These are phyloP conservation scores for Heterotis niloticus DNA, from an alignment of 2,113 vertebrate species.

Conservation along the genomic window DNA sequence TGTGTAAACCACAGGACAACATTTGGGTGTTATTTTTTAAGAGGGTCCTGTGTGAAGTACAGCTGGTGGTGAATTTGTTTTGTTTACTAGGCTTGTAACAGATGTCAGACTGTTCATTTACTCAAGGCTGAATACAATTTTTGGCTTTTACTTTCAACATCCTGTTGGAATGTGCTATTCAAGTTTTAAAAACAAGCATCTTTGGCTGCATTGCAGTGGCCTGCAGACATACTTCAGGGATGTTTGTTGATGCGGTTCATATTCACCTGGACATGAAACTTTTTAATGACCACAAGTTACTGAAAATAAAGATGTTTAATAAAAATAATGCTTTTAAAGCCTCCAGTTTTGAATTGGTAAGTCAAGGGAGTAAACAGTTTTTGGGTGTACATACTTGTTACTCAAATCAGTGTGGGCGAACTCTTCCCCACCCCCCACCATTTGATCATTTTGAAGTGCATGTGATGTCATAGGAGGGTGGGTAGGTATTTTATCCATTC, in stretches of 20 bases:
- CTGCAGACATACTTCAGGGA: slow-evolving; percentile 1
- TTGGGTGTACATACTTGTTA: too few species aligned
- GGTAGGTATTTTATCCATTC: neutral
- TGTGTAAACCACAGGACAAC: too few species aligned
- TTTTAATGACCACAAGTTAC: slow-evolving; percentile 10
- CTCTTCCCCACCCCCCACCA: neutral
- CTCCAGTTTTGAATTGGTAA: neutral
- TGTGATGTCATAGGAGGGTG: too few species aligned
- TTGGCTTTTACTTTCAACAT: neutral
- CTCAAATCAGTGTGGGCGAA: too few species aligned
- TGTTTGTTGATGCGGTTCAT: slow-evolving; percentile 21
- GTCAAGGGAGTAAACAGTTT: neutral
- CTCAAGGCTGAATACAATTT: neutral
- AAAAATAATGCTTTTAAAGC: neutral
- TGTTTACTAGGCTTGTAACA: slow-evolving; percentile 2
- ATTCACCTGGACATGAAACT: slow-evolving; percentile 8
- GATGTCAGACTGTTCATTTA: neutral
- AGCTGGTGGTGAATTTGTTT: neutral
- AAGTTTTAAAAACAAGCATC: slow-evolving; percentile 14
- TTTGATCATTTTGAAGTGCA: neutral
- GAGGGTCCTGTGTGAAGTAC: neutral
- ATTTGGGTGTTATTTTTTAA: too few species aligned
- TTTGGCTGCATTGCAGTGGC: neutral
- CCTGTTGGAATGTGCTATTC: neutral
- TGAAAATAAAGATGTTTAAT: slow-evolving; percentile 23